Conservation (phyloP, 2,888 invertebrate genomes). For the Phyllotreta cruciferae region DNA sequence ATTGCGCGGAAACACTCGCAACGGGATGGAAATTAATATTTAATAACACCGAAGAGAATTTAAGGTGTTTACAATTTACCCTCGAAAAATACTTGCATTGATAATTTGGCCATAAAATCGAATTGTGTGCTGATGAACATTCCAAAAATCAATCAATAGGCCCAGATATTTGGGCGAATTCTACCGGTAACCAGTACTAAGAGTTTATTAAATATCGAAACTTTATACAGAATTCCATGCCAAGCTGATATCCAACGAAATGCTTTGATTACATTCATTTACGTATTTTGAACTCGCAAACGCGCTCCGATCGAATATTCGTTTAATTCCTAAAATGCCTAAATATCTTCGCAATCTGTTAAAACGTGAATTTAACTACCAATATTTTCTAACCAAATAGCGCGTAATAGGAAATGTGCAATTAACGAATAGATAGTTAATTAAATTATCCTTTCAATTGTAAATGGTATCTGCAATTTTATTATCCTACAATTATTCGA, state of each 20-base stretch:
- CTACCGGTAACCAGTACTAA: slow-evolving; percentile 43
- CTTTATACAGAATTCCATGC: slow-evolving; percentile 46
- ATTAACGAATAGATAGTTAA: too few species aligned
- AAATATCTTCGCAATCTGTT: neutral
- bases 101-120: too few species aligned
- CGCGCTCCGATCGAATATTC: slow-evolving; percentile 4
- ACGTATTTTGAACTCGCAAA: slow-evolving; percentile 10
- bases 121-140: neutral
- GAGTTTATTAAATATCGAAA: slow-evolving; percentile 50
- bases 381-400: too few species aligned
- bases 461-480: neutral
- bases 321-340: slow-evolving; percentile 13
- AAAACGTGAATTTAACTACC: neutral
- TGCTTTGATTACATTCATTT: slow-evolving; percentile 19
- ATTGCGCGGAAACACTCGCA: neutral
- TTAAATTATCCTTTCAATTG: neutral
- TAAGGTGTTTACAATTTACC: too few species aligned
- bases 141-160: slow-evolving; percentile 36
- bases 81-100: too few species aligned
- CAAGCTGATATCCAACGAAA: slow-evolving; percentile 43
- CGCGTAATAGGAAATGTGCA: too few species aligned
- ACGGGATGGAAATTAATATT: slow-evolving; percentile 6
- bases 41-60: too few species aligned
- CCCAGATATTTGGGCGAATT: slow-evolving; percentile 41
- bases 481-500: too few species aligned